A percentile compares a stretch with the other conserved stretches of the same genome.
phyloP scores from a whole-genome alignment of 2,113 vertebrate species.

The Platysternon megacephalum region DNA sequence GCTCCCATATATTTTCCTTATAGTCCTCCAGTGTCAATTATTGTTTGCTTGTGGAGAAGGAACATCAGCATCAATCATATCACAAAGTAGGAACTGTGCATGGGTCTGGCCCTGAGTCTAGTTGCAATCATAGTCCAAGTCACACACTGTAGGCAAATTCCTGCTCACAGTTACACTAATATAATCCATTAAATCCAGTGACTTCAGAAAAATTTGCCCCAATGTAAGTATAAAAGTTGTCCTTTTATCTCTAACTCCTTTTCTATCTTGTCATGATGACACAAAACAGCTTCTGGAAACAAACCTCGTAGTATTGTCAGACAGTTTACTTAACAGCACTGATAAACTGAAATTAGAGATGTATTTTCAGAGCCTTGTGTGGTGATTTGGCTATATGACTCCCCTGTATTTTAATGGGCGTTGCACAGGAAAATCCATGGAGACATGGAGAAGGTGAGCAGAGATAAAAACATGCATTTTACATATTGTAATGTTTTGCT shows the following conservation, averaged over 20 bases:
- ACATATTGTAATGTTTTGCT: background rate
- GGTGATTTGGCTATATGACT: background rate
- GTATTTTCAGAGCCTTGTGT: background rate
- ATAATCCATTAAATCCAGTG: background rate
- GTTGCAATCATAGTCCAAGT: background rate
- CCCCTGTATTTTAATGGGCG: background rate
- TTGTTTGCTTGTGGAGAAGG: background rate
- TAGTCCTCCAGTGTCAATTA: background rate
- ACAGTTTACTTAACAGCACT: background rate
- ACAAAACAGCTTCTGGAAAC: background rate
- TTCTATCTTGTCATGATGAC: background rate
- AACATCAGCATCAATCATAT: background rate
- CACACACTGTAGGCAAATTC: background rate
- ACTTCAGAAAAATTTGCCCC: background rate
- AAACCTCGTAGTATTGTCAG: background rate
- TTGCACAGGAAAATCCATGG: background rate
- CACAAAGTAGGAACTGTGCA: background rate
- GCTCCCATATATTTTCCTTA: background rate
- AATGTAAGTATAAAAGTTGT: background rate
- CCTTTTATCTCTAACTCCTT: background rate
- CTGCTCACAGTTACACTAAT: background rate
- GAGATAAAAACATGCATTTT: background rate
- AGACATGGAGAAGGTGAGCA: background rate
- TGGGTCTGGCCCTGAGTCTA: background rate
- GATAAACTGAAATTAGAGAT: background rate